Evolutionary conservation across 2,113 vertebrate genomes (phyloP), one percentile per base, ranked within the genome.

Genomic region (Centrocercus urophasianus): DNA sequence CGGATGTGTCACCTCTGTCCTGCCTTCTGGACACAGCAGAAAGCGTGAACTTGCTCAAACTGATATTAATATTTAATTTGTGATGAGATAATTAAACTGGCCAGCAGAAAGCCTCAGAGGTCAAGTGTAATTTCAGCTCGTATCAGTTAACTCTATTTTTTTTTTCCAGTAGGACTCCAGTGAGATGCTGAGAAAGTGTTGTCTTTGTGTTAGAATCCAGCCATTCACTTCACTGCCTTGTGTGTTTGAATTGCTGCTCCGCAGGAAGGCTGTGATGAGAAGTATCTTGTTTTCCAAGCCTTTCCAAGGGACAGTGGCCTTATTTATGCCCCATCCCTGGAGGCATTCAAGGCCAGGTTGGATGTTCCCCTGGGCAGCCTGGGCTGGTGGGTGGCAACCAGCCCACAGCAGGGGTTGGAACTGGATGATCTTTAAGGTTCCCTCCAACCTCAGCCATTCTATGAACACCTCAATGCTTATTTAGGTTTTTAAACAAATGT

Each of bases 1-100:
- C 32, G 11, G 7, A 34, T 2, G 59, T 4, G 6, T 61, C 11
- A 0, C 42, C 74, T 85, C 66, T 0, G 0, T 3, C 1, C 12
- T 50, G 11, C 13, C 17, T 59, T 38, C 64, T 32, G 76, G 54
- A 11, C 52, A 34, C 20, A 34, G 30, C 1, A 0, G 38, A 38
- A 74, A 45, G 34, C 6, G 16, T 13, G 25, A 89, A 57, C 15
- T 45, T 66, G 25, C 57, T 80, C 45, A 57, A 43, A 50, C 16
- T 27, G 25, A 10, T 67, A 74, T 4, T 24, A 74, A 36, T 5
- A 3, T n/a, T 84, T 60, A 6, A 52, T 75, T 88, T 94, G 56
- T 47, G 59, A 42, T 28, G 34, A 78, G 13, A 32, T 71, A 57
- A 57, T 89, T 76, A 86, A 86, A 45, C 30, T 75, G 91, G 34